Conservation (phyloP, 2,888 invertebrate genomes). For the Papilio elwesi region DNA sequence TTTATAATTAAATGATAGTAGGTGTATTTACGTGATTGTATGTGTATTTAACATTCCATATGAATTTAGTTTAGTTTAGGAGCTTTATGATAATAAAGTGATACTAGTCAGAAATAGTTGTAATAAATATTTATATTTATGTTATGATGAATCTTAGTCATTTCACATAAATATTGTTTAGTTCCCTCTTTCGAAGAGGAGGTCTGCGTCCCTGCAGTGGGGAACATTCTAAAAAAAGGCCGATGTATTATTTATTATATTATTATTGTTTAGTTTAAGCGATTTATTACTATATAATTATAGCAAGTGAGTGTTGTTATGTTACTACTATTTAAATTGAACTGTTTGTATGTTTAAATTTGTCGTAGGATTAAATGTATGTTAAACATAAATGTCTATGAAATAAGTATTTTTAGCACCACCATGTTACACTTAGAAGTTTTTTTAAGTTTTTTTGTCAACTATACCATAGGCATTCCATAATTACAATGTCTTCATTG, state of each 20-base stretch:
- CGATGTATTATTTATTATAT: no score
- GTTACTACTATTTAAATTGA: not conserved
- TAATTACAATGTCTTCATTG: no score
- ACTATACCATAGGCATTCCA: no score
- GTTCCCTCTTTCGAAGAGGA: no score
- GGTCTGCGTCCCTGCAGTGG: no score
- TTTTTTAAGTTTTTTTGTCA: no score
- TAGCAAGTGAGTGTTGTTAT: slow-evolving; percentile 16
- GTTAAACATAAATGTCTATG: not conserved
- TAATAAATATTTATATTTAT: slow-evolving; percentile 20
- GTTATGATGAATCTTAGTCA: slow-evolving; percentile 1
- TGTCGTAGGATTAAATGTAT: not conserved
- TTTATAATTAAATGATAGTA: not conserved
- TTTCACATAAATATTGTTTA: slow-evolving; percentile 1
- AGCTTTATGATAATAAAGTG: slow-evolving; percentile 53
- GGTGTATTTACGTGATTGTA: slow-evolving; percentile 4
- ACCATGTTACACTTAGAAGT: no score
- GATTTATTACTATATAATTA: not conserved
- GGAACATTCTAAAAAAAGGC: no score
- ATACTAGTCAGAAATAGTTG: slow-evolving; percentile 55
- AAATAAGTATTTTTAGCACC: not conserved
- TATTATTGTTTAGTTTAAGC: not conserved
- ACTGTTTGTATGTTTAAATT: not conserved
- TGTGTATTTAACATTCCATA: slow-evolving; percentile 29
- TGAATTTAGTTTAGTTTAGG: slow-evolving; percentile 32